Evolutionary conservation across 1,140 invertebrate genomes (phyloP).

Genomic region (Ptiloglossa arizonensis): DNA sequence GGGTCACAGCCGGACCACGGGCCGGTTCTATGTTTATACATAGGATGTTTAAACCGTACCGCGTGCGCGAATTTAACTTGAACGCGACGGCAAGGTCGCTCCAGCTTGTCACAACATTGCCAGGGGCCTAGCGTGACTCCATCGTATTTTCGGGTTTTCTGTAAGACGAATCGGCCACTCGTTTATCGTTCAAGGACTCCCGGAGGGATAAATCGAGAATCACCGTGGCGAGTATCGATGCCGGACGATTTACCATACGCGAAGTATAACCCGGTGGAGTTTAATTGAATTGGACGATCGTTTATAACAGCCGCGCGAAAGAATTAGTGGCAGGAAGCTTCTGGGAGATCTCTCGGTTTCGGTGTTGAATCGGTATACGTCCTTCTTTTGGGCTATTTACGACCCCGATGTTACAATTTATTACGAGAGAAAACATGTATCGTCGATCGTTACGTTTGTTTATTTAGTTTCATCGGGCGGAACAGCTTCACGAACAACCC

Average conservation of each 20-base stretch:
- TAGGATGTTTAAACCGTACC: conserved; percentile 48
- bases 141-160: conserved; percentile 47
- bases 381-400: too few relatives aligned
- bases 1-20: conserved; percentile 45
- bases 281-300: background rate
- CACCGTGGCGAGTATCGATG: background rate
- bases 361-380: background rate
- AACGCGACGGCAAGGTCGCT: conserved; percentile 47
- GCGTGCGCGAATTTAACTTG: conserved; percentile 49
- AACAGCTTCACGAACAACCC: too few relatives aligned
- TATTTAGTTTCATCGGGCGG: too few relatives aligned
- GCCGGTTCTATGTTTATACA: conserved; percentile 46
- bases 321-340: background rate
- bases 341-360: background rate
- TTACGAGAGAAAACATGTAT: too few relatives aligned
- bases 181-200: conserved; percentile 39
- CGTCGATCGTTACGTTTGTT: too few relatives aligned
- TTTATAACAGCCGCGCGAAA: background rate
- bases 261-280: background rate
- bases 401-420: too few relatives aligned
- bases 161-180: conserved; percentile 25
- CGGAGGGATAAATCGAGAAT: conserved; percentile 29
- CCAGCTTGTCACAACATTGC: conserved; percentile 50
- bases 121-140: conserved; percentile 33
- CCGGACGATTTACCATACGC: background rate